Conservation (phyloP, 64 coral and sea anemone genomes). For the Actinia equina region DNA sequence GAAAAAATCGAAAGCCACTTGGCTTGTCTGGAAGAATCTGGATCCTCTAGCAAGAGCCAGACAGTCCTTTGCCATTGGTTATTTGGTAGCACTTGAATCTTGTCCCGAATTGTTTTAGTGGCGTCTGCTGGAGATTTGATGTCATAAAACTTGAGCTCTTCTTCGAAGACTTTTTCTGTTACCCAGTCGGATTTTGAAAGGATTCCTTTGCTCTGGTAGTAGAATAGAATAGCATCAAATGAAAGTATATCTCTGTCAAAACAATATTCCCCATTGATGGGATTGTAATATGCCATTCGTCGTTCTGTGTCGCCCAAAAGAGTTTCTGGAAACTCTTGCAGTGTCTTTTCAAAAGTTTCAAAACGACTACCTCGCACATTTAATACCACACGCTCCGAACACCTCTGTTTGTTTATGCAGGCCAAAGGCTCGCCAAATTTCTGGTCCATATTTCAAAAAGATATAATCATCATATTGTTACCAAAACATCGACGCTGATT, state of each 20-base stretch:
- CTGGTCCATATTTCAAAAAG: constrained; percentile 1
- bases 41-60: constrained; percentile 56
- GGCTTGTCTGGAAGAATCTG: constrained; percentile 9
- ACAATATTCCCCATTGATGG: constrained; percentile 32
- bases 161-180: constrained; percentile 46
- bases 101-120: neutral
- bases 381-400: constrained; percentile 44
- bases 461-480: neutral
- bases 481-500: neutral
- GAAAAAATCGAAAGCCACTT: constrained; percentile 29
- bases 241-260: constrained; percentile 50
- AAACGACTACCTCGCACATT: constrained; percentile 42
- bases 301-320: constrained; percentile 44
- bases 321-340: constrained; percentile 73
- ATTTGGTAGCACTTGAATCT: neutral
- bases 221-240: constrained; percentile 76
- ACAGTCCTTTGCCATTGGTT: constrained; percentile 5
- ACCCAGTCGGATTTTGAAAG: constrained; percentile 36
- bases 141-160: constrained; percentile 67
- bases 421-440: neutral
- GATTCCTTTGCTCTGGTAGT: constrained; percentile 71
- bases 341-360: constrained; percentile 64
- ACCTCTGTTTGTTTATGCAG: neutral
- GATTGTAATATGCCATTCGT: constrained; percentile 45
- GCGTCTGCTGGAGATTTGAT: neutral